Conservation (phyloP, 2,888 invertebrate genomes). For the Seladonia tumulorum region DNA sequence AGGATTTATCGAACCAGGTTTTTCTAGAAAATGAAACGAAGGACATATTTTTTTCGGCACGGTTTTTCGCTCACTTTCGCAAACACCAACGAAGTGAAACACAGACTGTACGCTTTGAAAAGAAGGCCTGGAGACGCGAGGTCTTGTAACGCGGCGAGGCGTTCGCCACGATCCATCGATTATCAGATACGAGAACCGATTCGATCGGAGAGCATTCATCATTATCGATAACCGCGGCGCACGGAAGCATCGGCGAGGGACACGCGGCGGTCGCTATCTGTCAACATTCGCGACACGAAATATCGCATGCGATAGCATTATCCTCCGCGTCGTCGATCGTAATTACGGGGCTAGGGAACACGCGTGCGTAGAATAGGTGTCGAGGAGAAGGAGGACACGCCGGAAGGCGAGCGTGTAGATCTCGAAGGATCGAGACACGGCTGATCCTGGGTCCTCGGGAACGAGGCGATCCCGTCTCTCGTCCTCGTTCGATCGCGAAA, state of each 20-base stretch:
- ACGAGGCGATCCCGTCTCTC: conserved; percentile 8
- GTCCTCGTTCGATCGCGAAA: background rate
- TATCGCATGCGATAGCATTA: conserved; percentile 66
- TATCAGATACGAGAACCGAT: conserved; percentile 8
- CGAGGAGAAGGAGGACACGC: background rate
- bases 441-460: conserved; percentile 12
- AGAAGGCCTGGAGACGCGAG: background rate
- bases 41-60: too few species aligned
- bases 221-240: conserved; percentile 30
- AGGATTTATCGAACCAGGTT: too few species aligned
- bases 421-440: background rate
- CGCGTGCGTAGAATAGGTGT: background rate
- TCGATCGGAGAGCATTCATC: conserved; percentile 6
- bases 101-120: background rate
- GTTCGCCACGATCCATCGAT: conserved; percentile 9
- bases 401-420: background rate
- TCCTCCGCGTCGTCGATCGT: conserved; percentile 51
- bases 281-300: conserved; percentile 67
- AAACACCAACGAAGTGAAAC: background rate
- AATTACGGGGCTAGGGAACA: conserved; percentile 48
- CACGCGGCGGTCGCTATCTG: conserved; percentile 62
- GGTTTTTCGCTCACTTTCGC: too few species aligned
- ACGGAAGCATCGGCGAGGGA: conserved; percentile 21
- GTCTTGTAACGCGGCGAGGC: background rate
- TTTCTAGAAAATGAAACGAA: too few species aligned